Evolutionary conservation across 2,888 invertebrate species (phyloP), one percentile per base, ranked within the genome.

Genomic region (Dolichopus griseipennis): DNA sequence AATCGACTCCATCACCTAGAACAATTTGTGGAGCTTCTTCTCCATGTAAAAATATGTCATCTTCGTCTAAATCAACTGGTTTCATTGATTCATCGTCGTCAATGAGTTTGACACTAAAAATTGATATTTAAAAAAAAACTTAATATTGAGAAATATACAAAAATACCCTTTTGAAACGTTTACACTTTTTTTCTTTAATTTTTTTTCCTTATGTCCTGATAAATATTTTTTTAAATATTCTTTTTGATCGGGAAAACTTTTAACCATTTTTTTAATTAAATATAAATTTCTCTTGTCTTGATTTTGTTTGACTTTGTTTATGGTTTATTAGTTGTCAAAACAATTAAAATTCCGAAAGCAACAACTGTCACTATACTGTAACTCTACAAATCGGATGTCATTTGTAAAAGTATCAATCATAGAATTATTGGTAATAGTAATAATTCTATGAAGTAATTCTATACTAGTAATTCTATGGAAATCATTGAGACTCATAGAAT

Each of bases 21-120:
- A 95, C 95, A 71, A 97, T 89, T 78, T 91, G 91, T 0, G 97
- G 97, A 0, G 91, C 93, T 79, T 96, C 94, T 76, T 97, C 96
- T n/a, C 86, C 86, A 0, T 87, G 85, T 68, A 88, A 85, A 65
- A 88, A 85, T 3, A 91, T 84, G 67, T 91, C 88, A 43, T 86
- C 83, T 63, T 81, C 78, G 69, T 77, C 73, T 20, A 68, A 67
- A 2, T 71, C 72, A 37, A 88, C 82, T 68, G 86, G 85, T 2
- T 85, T 84, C 5, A 89, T 73, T 72, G 89, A 88, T 66, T 90
- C 79, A 78, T 95, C 93, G 81, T 95, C 94, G 76, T 95, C 95
- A 69, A 95, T 91, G 70, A 96, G 90, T 83, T 87, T 89, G 0
- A 93, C 87, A 69, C 91, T 91, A 52, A 67, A n/a, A 70, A 70